A percentile compares a stretch with the other conserved stretches of the same genome.
These are phyloP conservation scores for Sardina pilchardus DNA, from an alignment of 2,113 vertebrate species.

Conservation along the genomic window DNA sequence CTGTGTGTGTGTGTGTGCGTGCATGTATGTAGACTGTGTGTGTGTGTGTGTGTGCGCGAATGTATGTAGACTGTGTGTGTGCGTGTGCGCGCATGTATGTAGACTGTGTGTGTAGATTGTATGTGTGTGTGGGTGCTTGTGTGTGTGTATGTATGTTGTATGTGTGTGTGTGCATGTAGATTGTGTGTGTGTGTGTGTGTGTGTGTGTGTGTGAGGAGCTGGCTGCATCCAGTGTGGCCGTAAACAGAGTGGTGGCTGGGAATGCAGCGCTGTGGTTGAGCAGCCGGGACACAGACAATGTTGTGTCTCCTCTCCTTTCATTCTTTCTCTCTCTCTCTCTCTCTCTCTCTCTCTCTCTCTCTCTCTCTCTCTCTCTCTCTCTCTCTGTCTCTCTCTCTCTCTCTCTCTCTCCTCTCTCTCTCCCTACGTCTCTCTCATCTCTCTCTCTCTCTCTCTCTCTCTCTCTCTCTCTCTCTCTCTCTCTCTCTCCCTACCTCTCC, in stretches of 20 bases:
- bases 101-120: no score
- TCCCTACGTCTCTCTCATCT: background rate
- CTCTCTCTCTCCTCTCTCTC: background rate
- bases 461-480: background rate
- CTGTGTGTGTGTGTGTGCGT: background rate
- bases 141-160: no score
- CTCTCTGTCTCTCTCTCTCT: background rate
- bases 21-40: no score
- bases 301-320: slow-evolving; percentile 44
- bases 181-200: no score
- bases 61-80: no score
- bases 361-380: background rate
- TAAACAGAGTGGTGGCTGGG: slow-evolving; percentile 26
- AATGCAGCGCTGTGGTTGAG: slow-evolving; percentile 46
- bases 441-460: background rate
- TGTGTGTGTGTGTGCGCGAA: no score
- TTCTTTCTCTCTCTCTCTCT: background rate
- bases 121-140: no score
- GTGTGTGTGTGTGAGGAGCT: background rate
- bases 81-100: no score
- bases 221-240: background rate
- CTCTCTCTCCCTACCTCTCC: background rate
- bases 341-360: slow-evolving; percentile 26
- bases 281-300: slow-evolving; percentile 30
- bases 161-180: no score